phyloP scores from a whole-genome alignment of 2,888 invertebrate genomes.

The Hyposoter didymator region DNA sequence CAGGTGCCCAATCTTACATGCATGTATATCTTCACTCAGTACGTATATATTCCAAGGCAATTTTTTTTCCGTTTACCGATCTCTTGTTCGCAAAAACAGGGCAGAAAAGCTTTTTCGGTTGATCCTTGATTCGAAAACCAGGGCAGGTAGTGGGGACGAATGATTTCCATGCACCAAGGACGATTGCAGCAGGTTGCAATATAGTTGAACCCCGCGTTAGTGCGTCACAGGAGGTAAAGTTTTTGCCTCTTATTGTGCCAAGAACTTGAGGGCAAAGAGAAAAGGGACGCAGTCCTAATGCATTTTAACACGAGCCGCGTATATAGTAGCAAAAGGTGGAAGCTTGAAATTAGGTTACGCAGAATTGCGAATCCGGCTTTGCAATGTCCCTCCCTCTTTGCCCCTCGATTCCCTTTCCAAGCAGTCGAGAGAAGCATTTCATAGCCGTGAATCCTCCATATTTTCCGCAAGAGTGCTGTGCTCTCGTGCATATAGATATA shows the following conservation, averaged over 20 bases:
- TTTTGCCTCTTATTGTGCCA: constrained; percentile 38
- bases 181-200: constrained; percentile 57
- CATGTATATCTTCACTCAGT: constrained; percentile 10
- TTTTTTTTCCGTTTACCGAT: constrained; percentile 39
- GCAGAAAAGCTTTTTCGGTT: constrained; percentile 70
- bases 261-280: constrained; percentile 4
- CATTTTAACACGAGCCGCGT: constrained; percentile 46
- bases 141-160: constrained; percentile 25
- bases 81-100: constrained; percentile 43
- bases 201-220: background rate
- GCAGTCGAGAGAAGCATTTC: constrained; percentile 55
- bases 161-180: constrained; percentile 49
- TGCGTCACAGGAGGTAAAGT: constrained; percentile 5
- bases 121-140: constrained; percentile 45
- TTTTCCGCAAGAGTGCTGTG: constrained; percentile 57
- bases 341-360: constrained; percentile 69
- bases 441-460: constrained; percentile 67
- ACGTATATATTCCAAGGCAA: background rate
- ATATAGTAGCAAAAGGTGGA: constrained; percentile 41
- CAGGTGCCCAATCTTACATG: constrained; percentile 41
- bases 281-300: constrained; percentile 23
- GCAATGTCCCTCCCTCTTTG: constrained; percentile 5
- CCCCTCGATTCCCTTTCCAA: constrained; percentile 12
- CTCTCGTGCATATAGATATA: constrained; percentile 15
- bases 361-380: constrained; percentile 68